phyloP scores from a whole-genome alignment of 2,113 vertebrate species.

The Leptocoma aspasia region DNA sequence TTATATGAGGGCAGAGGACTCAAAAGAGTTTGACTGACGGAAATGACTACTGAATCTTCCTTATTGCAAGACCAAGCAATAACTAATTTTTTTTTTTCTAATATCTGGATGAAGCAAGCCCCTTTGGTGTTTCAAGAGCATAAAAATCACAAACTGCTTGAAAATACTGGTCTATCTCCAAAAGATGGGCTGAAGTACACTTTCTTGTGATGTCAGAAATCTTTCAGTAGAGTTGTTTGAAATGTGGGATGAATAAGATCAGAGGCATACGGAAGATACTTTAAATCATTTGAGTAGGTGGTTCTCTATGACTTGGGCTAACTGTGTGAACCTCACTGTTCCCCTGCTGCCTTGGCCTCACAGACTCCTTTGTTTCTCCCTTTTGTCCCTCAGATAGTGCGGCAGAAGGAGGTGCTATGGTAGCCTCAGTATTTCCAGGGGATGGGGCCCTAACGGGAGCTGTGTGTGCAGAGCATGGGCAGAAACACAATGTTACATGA shows the following conservation, averaged over 20 bases:
- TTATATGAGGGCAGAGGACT: neutral
- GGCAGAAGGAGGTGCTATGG: neutral
- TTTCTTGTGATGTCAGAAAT: neutral
- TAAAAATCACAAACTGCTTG: neutral
- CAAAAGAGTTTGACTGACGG: neutral
- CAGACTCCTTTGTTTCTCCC: neutral
- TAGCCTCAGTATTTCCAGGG: neutral
- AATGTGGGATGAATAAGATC: neutral
- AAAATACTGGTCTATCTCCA: neutral
- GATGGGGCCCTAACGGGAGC: accelerated
- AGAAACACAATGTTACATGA: neutral
- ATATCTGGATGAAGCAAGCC: neutral
- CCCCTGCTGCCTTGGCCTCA: neutral
- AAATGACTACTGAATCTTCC: neutral
- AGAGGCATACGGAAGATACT: neutral
- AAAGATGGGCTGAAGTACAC: neutral
- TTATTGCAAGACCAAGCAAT: neutral
- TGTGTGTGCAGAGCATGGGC: accelerated
- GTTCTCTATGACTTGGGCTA: neutral
- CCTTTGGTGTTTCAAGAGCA: neutral
- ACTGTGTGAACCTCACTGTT: neutral
- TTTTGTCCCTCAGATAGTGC: neutral
- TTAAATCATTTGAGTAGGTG: neutral
- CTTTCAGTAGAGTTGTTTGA: neutral
- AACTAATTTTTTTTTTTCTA: neutral